phyloP scores from a whole-genome alignment of 53 echinoderm and acorn worm genomes.

The Crossaster papposus region DNA sequence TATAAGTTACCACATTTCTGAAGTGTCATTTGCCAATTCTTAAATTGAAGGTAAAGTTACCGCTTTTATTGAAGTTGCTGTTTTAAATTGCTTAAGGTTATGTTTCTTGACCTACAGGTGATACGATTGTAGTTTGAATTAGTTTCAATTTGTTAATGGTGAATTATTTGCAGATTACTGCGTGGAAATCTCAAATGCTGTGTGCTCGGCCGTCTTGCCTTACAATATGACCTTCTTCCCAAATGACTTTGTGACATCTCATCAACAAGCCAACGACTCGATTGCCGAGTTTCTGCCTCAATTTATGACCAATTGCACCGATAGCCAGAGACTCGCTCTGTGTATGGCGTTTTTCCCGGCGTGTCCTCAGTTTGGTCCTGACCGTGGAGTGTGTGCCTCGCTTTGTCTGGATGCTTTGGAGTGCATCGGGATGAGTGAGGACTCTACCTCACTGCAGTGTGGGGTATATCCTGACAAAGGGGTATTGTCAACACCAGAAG shows the following conservation, averaged over 20 bases:
- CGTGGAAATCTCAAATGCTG: background rate
- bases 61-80: no score
- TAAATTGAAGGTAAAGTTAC: no score
- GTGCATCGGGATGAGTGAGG: background rate
- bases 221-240: background rate
- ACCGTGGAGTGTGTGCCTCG: background rate
- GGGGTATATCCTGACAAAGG: background rate
- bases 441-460: no score
- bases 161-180: slow-evolving; percentile 5
- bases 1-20: no score
- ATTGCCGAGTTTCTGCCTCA: background rate
- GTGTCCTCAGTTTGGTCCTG: slow-evolving; percentile 17
- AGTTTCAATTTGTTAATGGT: no score
- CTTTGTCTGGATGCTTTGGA: background rate
- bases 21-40: no score
- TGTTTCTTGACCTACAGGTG: no score
- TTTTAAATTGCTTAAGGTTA: no score
- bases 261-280: background rate
- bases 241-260: background rate
- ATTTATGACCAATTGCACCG: slow-evolving; percentile 3
- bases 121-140: no score
- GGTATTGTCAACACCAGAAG: slow-evolving; percentile 1
- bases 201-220: background rate
- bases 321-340: background rate
- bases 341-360: slow-evolving; percentile 8